Evolutionary conservation across 1,140 invertebrate species (phyloP).

Genomic region (Lepidurus couesii): DNA sequence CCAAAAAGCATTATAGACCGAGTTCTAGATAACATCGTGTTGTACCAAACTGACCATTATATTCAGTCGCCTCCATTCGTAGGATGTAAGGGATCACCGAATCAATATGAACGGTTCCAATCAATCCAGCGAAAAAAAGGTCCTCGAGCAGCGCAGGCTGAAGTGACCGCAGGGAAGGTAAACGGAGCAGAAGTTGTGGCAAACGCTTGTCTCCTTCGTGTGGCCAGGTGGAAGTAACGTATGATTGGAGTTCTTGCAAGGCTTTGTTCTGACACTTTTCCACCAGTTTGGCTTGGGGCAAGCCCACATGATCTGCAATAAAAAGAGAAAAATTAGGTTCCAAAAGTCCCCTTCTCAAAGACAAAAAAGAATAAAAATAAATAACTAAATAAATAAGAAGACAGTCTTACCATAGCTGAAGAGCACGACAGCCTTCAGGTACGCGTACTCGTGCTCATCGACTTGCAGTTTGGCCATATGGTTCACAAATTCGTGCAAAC

Average conservation of each 20-base stretch:
- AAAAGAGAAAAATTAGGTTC: constrained; percentile 22
- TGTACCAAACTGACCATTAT: constrained; percentile 39
- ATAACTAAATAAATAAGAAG: neutral
- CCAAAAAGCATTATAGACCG: neutral
- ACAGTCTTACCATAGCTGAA: constrained; percentile 59
- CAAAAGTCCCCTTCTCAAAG: constrained; percentile 34
- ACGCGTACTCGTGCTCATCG: constrained; percentile 78
- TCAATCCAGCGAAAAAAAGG: constrained; percentile 83
- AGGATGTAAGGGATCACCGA: constrained; percentile 87
- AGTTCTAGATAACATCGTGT: neutral
- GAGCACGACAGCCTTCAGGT: constrained; percentile 78
- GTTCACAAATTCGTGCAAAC: constrained; percentile 75
- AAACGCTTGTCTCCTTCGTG: constrained; percentile 55
- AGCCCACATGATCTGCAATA: constrained; percentile 46
- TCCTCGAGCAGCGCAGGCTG: constrained; percentile 77
- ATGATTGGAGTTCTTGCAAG: constrained; percentile 60
- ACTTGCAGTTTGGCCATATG: constrained; percentile 67
- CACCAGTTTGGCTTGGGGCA: constrained; percentile 46
- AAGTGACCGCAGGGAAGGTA: constrained; percentile 71
- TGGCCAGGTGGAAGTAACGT: constrained; percentile 49
- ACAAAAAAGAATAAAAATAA: neutral
- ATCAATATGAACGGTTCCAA: constrained; percentile 87
- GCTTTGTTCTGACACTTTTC: constrained; percentile 67
- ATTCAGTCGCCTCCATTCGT: constrained; percentile 60
- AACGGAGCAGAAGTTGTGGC: constrained; percentile 62